phyloP scores from a whole-genome alignment of 2,113 vertebrate species.

The Sinocyclocheilus anshuiensis region DNA sequence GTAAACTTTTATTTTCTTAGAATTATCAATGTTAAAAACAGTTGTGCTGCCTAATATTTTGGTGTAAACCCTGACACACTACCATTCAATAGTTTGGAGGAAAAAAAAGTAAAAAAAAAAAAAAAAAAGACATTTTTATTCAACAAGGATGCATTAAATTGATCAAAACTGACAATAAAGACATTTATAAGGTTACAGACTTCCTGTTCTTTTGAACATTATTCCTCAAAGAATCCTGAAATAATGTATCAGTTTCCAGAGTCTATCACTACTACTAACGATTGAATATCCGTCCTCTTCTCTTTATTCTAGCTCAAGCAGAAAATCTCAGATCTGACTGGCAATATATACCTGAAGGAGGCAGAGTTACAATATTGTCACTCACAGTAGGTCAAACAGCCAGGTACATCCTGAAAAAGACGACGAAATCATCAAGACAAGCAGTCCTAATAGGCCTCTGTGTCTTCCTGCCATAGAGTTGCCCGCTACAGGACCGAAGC shows the following conservation, averaged over 20 bases:
- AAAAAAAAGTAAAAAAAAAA: too few relatives aligned
- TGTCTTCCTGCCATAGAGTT: constrained; percentile 64
- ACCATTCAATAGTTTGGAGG: too few relatives aligned
- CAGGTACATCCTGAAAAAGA: background rate
- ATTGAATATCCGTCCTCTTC: background rate
- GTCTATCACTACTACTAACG: background rate
- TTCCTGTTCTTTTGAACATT: too few relatives aligned
- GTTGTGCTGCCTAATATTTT: too few relatives aligned
- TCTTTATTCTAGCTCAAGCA: constrained; percentile 67
- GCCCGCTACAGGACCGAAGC: constrained; percentile 71
- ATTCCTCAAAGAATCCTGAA: too few relatives aligned
- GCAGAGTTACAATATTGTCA: constrained; percentile 76
- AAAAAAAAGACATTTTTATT: too few relatives aligned
- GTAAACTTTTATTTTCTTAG: background rate
- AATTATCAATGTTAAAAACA: background rate
- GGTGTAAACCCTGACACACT: too few relatives aligned
- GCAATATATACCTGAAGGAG: constrained; percentile 72
- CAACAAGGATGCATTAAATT: too few relatives aligned
- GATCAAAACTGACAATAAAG: too few relatives aligned
- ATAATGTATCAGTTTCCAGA: background rate
- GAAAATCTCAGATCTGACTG: constrained; percentile 71
- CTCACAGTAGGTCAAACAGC: constrained; percentile 69
- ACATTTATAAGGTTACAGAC: too few relatives aligned
- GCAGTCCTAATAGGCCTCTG: background rate
- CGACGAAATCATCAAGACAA: background rate